A percentile compares a stretch with the other conserved stretches of the same genome.
These are phyloP conservation scores for Diaprepes abbreviatus DNA, from an alignment of 2,888 invertebrate genomes.

Conservation along the genomic window DNA sequence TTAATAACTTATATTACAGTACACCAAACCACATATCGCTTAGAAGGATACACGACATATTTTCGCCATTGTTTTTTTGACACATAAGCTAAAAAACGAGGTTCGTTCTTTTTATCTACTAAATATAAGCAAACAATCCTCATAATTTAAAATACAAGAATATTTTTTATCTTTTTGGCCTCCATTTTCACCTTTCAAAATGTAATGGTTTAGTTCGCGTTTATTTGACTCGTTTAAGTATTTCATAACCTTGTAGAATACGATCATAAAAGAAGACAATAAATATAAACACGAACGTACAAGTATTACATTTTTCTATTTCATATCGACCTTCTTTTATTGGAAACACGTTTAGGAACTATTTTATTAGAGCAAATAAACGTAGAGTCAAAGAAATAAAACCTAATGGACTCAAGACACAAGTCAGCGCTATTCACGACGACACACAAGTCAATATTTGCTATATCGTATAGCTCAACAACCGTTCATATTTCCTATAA, in stretches of 20 bases:
- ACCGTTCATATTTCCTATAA: conserved; percentile 63
- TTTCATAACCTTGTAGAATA: background rate
- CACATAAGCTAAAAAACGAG: no score
- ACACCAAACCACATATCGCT: no score
- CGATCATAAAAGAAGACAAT: conserved; percentile 3
- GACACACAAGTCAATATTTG: conserved; percentile 61
- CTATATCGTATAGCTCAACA: conserved; percentile 58
- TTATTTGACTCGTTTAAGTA: background rate
- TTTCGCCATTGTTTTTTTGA: no score
- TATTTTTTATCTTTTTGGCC: no score
- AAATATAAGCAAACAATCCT: no score
- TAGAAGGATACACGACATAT: no score
- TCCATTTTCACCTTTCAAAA: no score
- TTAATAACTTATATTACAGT: no score
- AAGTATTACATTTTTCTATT: conserved; percentile 3
- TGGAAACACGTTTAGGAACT: conserved; percentile 21
- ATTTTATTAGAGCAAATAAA: conserved; percentile 21
- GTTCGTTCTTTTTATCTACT: no score
- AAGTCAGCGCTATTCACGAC: conserved; percentile 47
- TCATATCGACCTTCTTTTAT: conserved; percentile 17
- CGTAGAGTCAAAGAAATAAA: conserved; percentile 23
- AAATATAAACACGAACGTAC: conserved; percentile 10
- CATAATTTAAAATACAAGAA: no score
- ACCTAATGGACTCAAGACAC: conserved; percentile 30
- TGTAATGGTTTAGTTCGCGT: no score